Base-by-base conservation (phyloP, 2,888 invertebrate species). In the Anorthoa munda region DNA sequence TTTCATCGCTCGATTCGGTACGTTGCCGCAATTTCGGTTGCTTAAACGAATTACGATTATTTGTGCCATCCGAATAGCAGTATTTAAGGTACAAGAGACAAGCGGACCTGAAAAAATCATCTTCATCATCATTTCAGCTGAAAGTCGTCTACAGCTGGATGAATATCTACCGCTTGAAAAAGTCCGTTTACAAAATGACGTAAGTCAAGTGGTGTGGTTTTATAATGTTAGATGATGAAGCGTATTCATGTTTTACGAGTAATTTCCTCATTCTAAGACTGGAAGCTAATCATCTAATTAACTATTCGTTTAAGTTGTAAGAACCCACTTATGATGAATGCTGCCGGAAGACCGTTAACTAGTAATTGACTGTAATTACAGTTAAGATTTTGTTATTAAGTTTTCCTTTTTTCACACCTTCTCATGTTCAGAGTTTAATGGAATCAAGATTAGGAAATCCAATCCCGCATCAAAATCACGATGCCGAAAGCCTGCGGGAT, bases 41-140 rank as follows among this genome's bases (percentile, higher is more conserved):
- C 87, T 79, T 80, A 86, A 87, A 86, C 78, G 72, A 84, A 87
- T 82, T 85, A 83, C 82, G 77, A 83, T 84, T 90, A 88, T 89
- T 86, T 88, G 85, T 88, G 88, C 86, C 87, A 87, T 88, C 85
- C 82, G 59, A 83, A 66, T 75, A 51, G 66, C 21, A 11, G 71
- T 51, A 75, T 53, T 56, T 68, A 73, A 82, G 61, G 51, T 23
- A 67, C 9, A 74, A 67, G 71, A 72, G 68, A 4, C 26, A 4
- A 76, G 87, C 74, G 74, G 45, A 2, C 66, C 21, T 1, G 11
- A 23, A 46, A 23, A 31, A 31, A 56, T 26, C 1, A 31, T 18
- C 31, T 1, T 12, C 55, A 1, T 51, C 4, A 21, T 21, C 0
- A 11, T 59, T 31, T 39, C 39, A 59, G 4, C 58, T 5, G 0